Evolutionary conservation across 35 echinoderm and acorn worm genomes (phyloP).

Genomic region (Anneissia japonica): DNA sequence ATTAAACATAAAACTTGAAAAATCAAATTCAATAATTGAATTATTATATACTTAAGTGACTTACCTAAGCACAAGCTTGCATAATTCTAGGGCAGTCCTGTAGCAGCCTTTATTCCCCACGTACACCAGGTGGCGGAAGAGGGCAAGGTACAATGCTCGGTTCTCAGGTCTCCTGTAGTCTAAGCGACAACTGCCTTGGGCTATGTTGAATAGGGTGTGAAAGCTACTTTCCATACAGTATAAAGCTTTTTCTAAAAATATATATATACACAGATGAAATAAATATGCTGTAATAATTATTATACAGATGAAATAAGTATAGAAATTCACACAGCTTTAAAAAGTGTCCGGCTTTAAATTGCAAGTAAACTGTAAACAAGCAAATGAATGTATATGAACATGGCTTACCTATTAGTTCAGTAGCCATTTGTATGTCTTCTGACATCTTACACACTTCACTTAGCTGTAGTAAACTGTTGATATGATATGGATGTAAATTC

Average conservation of each 20-base stretch:
- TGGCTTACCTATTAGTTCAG: conserved; percentile 76
- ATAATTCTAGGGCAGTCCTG: conserved; percentile 76
- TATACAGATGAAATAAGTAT: too few relatives aligned
- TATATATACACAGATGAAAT: too few relatives aligned
- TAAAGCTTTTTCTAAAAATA: conserved; percentile 64
- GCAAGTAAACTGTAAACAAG: neutral
- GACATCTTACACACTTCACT: conserved; percentile 88
- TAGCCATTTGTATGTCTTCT: conserved; percentile 71
- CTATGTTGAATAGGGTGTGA: conserved; percentile 83
- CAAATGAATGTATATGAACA: neutral
- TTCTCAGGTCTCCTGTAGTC: conserved; percentile 80
- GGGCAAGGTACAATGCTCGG: conserved; percentile 72
- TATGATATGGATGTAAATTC: conserved; percentile 70
- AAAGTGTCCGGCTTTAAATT: too few relatives aligned
- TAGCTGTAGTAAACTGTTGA: conserved; percentile 89
- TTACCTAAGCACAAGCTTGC: conserved; percentile 87
- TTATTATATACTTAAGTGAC: too few relatives aligned
- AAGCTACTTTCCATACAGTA: conserved; percentile 78
- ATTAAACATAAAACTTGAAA: neutral
- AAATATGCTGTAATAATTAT: too few relatives aligned
- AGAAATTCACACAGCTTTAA: too few relatives aligned
- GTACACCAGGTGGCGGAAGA: conserved; percentile 82
- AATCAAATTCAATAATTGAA: too few relatives aligned
- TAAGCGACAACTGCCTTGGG: conserved; percentile 63
- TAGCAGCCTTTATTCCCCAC: conserved; percentile 87